Base-by-base conservation (phyloP, 2,888 invertebrate genomes). In the Calameuta pallipes region DNA sequence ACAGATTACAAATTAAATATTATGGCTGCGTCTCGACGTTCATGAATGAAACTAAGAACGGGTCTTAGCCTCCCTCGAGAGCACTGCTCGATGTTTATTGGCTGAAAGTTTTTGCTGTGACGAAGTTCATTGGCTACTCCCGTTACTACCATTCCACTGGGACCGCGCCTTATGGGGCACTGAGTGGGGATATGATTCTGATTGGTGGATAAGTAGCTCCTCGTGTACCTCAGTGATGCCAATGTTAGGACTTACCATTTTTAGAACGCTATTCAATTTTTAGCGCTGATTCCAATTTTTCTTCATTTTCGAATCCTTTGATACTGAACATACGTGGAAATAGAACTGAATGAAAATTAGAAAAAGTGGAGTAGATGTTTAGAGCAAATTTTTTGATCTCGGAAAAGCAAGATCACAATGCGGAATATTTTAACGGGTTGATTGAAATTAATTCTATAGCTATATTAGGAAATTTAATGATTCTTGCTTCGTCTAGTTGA, bases 1-100 rank as follows among this genome's bases (percentile, higher is more conserved):
- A 89, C 87, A 87, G 87, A 87, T 88, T 87, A 88, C 89, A 87
- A 87, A 87, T 89, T 86, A 85, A 87, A 86, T 89, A 87, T 89
- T 89, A 87, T 86, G 87, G 87, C 88, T 83, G 86, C 86, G 82
- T 83, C 80, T 79, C 86, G 85, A 83, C 85, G 87, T 89, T 90
- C 90, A 90, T 90, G 90, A 90, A 90, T 90, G 90, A 90, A 90
- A 90, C 90, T 89, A 86, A 89, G 82, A 87, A 87, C 89, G 84
- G 87, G 83, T 84, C 83, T 83, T 82, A 79, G 80, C 83, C 82
- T 83, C 80, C 83, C 84, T 80, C 84, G 82, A 82, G 84, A 83
- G 82, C 83, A 82, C 78, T 80, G 76, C 81, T 74, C 74, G 75
- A 80, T 75, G 79, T 82, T 82, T 82, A 84, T 83, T 77, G 83